Evolutionary conservation across 2,797 vertebrate genomes (phyloP), one percentile per base, ranked within the genome.

Genomic region (Premnoplex brunnescens): DNA sequence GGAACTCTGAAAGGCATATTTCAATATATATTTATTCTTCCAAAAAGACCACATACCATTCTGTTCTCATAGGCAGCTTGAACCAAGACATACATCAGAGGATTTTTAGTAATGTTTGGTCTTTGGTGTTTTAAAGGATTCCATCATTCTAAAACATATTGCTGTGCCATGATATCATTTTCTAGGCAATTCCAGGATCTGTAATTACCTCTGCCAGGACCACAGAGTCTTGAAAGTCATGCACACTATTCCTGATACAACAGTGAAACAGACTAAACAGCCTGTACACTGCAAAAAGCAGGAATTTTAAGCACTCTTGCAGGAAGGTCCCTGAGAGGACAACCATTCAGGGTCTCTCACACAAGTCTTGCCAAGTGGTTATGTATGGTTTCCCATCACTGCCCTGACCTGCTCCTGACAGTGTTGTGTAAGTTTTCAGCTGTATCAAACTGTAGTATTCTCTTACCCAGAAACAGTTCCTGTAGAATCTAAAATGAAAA

Each of bases 401-500:
- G 37, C 72, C 73, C 67, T 63, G 23, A 59, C 27, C 43, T 59
- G 23, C 15, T 23, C 43, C 80, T 95, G 67, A 91, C 56, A 93
- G 32, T 73, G 74, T 21, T 14, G 2, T 39, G 4, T 23, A 46
- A 76, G 59, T 46, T 80, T 75, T 93, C 82, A 80, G 55, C 58
- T 43, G 48, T 41, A 58, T 86, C 91, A 94, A 83, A 71, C 30
- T 84, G 85, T 5, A 34, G 44, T n/a, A 28, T 41, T 95, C 62
- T 95, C 74, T 96, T 55, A 51, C 34, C 34, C 22, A 76, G 76
- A 89, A 71, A 91, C 16, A 86, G 64, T 77, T 96, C 75, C 86
- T 71, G 43, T 17, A 24, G 46, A 76, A 91, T 91, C 75, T 73
- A 79, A 92, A 94, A 41, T 74, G 82, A 85, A 97, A 93, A 44